Percentiles rank a stretch among this genome's conserved stretches.
Evolutionary conservation across 2,888 invertebrate genomes (phyloP).

Genomic region (Ecdyonurus torrentis): DNA sequence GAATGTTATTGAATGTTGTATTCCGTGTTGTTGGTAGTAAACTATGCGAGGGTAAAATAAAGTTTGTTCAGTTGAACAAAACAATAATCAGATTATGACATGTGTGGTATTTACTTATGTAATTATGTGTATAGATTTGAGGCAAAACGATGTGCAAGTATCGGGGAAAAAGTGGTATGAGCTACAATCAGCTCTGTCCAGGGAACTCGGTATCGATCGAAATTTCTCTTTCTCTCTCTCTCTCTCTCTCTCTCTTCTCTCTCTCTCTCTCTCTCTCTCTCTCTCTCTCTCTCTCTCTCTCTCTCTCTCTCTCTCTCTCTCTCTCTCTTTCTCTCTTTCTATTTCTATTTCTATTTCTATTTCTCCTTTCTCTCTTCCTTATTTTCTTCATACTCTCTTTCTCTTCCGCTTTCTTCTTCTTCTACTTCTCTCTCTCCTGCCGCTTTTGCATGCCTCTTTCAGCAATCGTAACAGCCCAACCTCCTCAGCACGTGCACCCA

Average conservation of each 20-base stretch:
- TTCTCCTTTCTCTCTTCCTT: neutral
- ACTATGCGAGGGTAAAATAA: too few species aligned
- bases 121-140: too few species aligned
- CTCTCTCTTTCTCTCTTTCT: conserved; percentile 2
- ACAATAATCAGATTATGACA: too few species aligned
- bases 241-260: neutral
- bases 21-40: too few species aligned
- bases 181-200: neutral
- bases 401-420: conserved; percentile 1
- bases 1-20: too few species aligned
- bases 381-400: neutral
- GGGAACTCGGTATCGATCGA: neutral
- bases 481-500: neutral
- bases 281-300: conserved; percentile 4
- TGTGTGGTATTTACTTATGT: too few species aligned
- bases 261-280: neutral
- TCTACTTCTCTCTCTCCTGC: conserved; percentile 1
- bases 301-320: conserved; percentile 4
- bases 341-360: neutral
- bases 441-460: too few species aligned
- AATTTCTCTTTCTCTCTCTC: neutral
- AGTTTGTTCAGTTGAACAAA: too few species aligned
- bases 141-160: too few species aligned
- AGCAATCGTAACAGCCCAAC: neutral
- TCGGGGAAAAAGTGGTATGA: neutral